Evolutionary conservation across 2,888 invertebrate genomes (phyloP), one percentile per base, ranked within the genome.

Genomic region (Lasioglossum leucozonium): DNA sequence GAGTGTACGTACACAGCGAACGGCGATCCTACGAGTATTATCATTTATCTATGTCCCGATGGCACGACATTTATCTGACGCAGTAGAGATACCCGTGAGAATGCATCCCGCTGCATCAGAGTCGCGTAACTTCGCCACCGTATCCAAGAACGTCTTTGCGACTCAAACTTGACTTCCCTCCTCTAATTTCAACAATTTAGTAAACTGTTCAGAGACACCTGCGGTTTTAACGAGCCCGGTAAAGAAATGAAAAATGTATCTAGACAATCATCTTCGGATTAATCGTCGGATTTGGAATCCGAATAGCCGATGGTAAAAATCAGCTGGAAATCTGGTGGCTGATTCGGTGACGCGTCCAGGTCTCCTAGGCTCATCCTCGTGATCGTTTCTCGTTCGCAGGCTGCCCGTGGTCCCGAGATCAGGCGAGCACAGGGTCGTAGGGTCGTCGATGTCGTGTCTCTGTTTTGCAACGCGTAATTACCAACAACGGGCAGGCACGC

Each of bases 401-500:
- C 62, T 69, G 69, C 22, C 72, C 34, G 65, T 67, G 67, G 65
- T 76, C 62, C 75, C 44, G 51, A 44, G 79, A 72, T 76, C 55
- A 77, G 78, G 51, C 75, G 82, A 86, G 74, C 88, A 72, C 77
- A 81, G 79, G 92, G 91, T 93, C 92, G 87, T 77, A 84, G 89
- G 93, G 92, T 93, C 92, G 91, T 22, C 87, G 85, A 89, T 89
- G 91, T 92, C 93, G 93, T 92, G 92, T 93, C 92, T 90, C 91
- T 92, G 91, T 93, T 92, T 93, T 92, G 92, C 91, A 92, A 93
- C 92, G 91, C 92, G 91, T 91, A 93, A 93, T 93, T 93, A 93
- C 91, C 89, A 84, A 89, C 87, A 91, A 89, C 88, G 84, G 86
- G 86, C 79, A 82, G 82, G 86, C 89, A 89, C 85, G 89, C 77